Evolutionary conservation across 2,888 invertebrate species (phyloP).

Genomic region (Axea sp.): DNA sequence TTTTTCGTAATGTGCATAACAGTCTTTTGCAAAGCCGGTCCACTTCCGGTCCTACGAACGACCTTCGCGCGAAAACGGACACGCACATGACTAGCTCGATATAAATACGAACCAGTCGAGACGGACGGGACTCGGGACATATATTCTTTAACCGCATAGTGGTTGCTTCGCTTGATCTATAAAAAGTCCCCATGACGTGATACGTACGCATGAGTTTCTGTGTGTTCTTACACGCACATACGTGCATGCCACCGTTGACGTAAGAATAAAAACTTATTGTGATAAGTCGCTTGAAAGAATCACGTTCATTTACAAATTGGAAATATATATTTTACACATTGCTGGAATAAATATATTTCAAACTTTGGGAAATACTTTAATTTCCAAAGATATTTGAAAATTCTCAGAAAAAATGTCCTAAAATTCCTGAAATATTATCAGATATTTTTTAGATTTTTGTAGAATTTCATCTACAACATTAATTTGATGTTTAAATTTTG

Average conservation of each 20-base stretch:
- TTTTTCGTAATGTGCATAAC: conserved; percentile 71
- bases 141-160: conserved; percentile 36
- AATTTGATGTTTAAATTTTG: too few relatives aligned
- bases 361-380: too few relatives aligned
- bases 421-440: too few relatives aligned
- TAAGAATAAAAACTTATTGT: too few relatives aligned
- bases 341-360: too few relatives aligned
- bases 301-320: too few relatives aligned
- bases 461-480: too few relatives aligned
- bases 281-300: too few relatives aligned
- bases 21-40: conserved; percentile 77
- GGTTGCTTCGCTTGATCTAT: conserved; percentile 39
- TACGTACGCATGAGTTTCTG: conserved; percentile 31
- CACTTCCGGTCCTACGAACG: conserved; percentile 77
- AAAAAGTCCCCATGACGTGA: conserved; percentile 60
- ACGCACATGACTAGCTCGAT: conserved; percentile 67
- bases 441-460: too few relatives aligned
- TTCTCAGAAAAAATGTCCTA: too few relatives aligned
- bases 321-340: too few relatives aligned
- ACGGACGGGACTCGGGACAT: conserved; percentile 28
- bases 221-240: not conserved
- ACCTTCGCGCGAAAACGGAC: conserved; percentile 76
- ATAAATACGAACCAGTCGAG: conserved; percentile 61
- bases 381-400: too few relatives aligned
- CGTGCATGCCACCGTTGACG: not conserved